Evolutionary conservation across 2,797 vertebrate genomes (phyloP).

Genomic region (Astyanax mexicanus): DNA sequence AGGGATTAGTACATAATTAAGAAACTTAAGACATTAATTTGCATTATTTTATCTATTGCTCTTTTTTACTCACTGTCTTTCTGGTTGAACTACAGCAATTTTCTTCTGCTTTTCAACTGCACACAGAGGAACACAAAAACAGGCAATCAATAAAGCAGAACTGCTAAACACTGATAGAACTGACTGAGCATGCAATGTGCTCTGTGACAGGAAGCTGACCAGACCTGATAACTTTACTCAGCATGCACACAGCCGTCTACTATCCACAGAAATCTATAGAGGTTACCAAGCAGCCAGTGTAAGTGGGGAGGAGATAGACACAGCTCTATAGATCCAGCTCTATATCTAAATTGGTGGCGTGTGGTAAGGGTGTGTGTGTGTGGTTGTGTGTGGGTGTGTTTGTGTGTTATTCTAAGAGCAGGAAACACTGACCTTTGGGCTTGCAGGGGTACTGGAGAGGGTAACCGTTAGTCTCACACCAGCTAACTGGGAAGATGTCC

Average conservation of each 20-base stretch:
- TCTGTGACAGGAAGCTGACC: not conserved
- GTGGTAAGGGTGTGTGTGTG: not conserved
- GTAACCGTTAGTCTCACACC: conserved; percentile 98
- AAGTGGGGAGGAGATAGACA: not conserved
- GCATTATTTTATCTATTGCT: not conserved
- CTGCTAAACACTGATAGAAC: not conserved
- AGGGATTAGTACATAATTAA: conserved; percentile 23
- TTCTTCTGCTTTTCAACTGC: conserved; percentile 92
- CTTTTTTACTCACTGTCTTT: conserved; percentile 90
- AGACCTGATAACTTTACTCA: not conserved
- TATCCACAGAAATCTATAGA: not conserved
- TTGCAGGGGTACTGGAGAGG: conserved; percentile 90
- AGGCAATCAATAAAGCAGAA: conserved; percentile 1
- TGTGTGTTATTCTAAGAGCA: not conserved
- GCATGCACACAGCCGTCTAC: not conserved
- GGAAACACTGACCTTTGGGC: conserved; percentile 82
- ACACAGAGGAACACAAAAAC: conserved; percentile 55
- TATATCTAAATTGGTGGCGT: not conserved
- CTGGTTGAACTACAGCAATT: conserved; percentile 93
- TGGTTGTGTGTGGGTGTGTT: not conserved
- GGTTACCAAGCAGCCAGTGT: not conserved
- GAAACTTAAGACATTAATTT: not conserved
- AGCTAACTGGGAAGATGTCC: conserved; percentile 96
- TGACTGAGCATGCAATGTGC: not conserved
- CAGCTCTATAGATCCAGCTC: too few species aligned